These are phyloP conservation scores for Cantharis flavilabris DNA, from an alignment of 2,888 invertebrate species.

Conservation along the genomic window DNA sequence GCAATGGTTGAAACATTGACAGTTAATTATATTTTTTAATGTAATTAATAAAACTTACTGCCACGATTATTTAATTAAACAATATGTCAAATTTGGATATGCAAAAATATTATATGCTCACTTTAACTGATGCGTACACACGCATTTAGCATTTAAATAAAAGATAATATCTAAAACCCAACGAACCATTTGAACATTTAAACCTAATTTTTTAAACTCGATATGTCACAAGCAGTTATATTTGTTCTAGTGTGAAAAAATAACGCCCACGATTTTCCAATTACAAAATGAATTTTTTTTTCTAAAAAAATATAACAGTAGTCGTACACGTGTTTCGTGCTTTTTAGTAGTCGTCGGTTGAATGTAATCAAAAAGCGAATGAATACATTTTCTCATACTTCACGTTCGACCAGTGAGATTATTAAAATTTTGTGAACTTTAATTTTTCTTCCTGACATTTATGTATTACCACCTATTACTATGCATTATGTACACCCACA, in stretches of 20 bases:
- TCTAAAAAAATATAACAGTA: background rate
- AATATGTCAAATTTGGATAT: background rate
- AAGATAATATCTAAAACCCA: background rate
- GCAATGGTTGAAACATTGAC: background rate
- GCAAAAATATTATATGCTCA: background rate
- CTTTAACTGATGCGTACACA: background rate
- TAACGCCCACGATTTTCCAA: background rate
- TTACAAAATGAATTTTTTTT: background rate
- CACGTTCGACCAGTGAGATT: background rate
- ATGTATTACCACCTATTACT: background rate
- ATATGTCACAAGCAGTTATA: background rate
- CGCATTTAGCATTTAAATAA: background rate
- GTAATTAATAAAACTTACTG: background rate
- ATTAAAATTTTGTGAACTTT: background rate
- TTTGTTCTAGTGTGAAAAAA: background rate
- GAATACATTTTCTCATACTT: background rate
- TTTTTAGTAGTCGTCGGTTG: background rate
- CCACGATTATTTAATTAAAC: background rate
- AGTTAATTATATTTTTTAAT: constrained; percentile 6
- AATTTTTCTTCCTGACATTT: background rate
- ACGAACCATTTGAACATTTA: background rate
- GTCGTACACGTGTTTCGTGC: background rate
- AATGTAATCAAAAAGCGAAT: background rate
- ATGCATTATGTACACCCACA: background rate
- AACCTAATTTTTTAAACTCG: background rate